Conservation (phyloP, 2,113 vertebrate genomes). For the Pelobates fuscus region DNA sequence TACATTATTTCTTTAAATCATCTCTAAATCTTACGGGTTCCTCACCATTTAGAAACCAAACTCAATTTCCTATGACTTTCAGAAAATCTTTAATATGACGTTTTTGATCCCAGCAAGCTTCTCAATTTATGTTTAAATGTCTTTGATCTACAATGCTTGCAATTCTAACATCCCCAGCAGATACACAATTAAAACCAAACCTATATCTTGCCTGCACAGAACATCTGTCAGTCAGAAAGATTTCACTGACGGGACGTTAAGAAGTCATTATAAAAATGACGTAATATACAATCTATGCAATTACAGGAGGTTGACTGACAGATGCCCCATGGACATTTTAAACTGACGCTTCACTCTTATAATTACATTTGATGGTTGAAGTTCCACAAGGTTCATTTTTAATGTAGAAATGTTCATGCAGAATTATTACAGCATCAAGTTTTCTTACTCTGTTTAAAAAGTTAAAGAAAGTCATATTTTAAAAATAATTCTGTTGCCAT, state of each 20-base stretch:
- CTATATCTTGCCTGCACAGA: conserved; percentile 30
- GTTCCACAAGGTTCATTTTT: conserved; percentile 21
- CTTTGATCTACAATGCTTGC: conserved; percentile 22
- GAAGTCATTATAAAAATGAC: conserved; percentile 45
- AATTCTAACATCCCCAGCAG: conserved; percentile 5
- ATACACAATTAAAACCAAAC: conserved; percentile 36
- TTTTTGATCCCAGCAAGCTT: conserved; percentile 23
- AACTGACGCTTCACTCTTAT: conserved; percentile 12
- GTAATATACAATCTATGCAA: conserved; percentile 20
- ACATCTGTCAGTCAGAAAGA: conserved; percentile 35
- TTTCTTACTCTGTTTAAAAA: conserved; percentile 7
- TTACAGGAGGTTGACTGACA: conserved; percentile 29
- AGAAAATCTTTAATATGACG: conserved; percentile 19
- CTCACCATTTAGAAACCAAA: not conserved
- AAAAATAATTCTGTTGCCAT: not conserved
- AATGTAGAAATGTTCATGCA: conserved; percentile 18
- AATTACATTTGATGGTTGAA: conserved; percentile 37
- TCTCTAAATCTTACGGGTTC: not conserved
- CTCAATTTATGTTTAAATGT: conserved; percentile 28
- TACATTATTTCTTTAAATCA: not conserved
- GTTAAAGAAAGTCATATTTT: conserved; percentile 10
- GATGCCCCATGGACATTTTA: conserved; percentile 46
- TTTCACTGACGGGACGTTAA: conserved; percentile 23
- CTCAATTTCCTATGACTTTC: conserved; percentile 17
- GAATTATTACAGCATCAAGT: conserved; percentile 14